Base-by-base conservation (phyloP, 2,797 vertebrate species). In the Dromococcyx pavoninus region DNA sequence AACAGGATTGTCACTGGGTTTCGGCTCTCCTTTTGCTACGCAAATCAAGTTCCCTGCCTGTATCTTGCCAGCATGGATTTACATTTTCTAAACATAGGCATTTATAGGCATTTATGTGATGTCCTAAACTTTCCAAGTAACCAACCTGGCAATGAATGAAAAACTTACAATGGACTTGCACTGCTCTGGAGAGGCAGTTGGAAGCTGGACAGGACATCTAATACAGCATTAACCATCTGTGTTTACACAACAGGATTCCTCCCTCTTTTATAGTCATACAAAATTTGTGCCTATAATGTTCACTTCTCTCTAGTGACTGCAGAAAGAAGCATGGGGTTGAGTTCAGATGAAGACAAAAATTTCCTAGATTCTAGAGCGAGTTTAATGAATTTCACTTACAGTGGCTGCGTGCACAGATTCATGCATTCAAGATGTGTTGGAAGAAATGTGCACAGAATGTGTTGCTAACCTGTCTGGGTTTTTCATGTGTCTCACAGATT, bases 171-270 rank as follows among this genome's bases (percentile, higher is more conserved):
- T 18, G 24, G 6, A 17, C 24, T 67, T 64, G 18, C 18, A 28
- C 2, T 46, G 5, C 7, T 51, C 35, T 85, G 58, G 16, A 69
- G 19, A 65, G 30, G 7, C 22, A 28, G 4, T 17, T 72, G 58
- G 10, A 67, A 24, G 18, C 24, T 46, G 6, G 9, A 25, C 9
- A 24, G 33, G n/a, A 76, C 27, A 62, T 25, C 22, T 53, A 14
- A 30, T 11, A 27, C 28, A 67, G 21, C 30, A 50, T 46, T 46
- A 86, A 3, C 27, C 11, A n/a, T 5, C 12, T 43, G 4, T 3
- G 0, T 18, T 70, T 51, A 50, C 3, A 69, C 21, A 41, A 4
- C 5, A 1, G 30, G 86, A 58, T 64, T 27, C 4, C 1, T 0
- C 5, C 11, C 11, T 44, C 51, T 54, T 53, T 75, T 71, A 15